Conservation (phyloP, 2,113 vertebrate species). For the Lethenteron reissneri region DNA sequence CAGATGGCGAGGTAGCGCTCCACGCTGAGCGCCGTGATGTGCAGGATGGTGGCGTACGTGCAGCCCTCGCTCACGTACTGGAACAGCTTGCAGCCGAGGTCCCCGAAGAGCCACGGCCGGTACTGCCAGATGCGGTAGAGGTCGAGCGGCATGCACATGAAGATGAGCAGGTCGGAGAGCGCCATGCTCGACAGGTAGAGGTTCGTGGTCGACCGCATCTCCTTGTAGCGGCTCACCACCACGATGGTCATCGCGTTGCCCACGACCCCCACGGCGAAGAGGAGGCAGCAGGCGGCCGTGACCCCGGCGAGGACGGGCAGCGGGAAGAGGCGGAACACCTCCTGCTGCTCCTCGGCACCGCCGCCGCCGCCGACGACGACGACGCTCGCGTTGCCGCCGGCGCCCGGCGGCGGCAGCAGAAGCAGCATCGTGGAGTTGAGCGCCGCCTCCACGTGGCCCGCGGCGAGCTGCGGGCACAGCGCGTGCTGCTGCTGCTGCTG, state of each 20-base stretch:
- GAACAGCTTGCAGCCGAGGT: slow-evolving; percentile 34
- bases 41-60: slow-evolving; percentile 45
- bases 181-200: slow-evolving; percentile 45
- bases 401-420: no score
- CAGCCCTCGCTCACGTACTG: slow-evolving; percentile 40
- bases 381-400: no score
- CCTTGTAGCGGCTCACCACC: slow-evolving; percentile 30
- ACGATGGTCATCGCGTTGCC: slow-evolving; percentile 34
- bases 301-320: slow-evolving; percentile 17
- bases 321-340: slow-evolving; percentile 9
- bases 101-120: slow-evolving; percentile 41
- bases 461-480: no score
- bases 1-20: slow-evolving; percentile 49
- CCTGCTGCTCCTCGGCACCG: no score
- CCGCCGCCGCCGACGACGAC: no score
- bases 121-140: slow-evolving; percentile 56
- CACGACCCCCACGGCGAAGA: slow-evolving; percentile 27
- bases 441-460: no score
- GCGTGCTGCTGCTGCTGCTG: no score
- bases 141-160: slow-evolving; percentile 46
- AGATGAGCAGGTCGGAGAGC: slow-evolving; percentile 32
- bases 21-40: slow-evolving; percentile 38
- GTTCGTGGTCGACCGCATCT: slow-evolving; percentile 37
- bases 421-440: no score
- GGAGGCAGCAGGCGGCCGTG: slow-evolving; percentile 23